phyloP scores from a whole-genome alignment of 2,888 invertebrate genomes.

The Julus scanicus region DNA sequence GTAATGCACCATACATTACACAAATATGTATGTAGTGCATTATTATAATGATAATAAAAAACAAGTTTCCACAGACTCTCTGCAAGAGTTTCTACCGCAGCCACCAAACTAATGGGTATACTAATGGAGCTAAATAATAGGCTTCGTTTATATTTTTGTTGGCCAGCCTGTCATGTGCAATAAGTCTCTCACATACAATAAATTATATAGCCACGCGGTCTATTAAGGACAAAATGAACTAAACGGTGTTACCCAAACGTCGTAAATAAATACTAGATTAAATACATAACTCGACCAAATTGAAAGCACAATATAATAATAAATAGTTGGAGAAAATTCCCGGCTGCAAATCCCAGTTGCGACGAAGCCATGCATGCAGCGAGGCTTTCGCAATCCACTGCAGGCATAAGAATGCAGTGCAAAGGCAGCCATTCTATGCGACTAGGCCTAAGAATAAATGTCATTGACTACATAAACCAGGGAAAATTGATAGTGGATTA shows the following conservation, averaged over 20 bases:
- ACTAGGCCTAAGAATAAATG: slow-evolving; percentile 31
- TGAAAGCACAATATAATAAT: slow-evolving; percentile 1
- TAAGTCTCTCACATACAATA: not conserved
- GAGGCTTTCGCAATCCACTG: not conserved
- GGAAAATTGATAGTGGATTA: slow-evolving; percentile 45
- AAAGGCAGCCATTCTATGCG: not conserved
- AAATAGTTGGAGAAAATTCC: slow-evolving; percentile 24
- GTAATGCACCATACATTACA: too few species aligned
- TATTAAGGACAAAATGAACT: slow-evolving; percentile 36
- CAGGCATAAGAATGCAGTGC: not conserved
- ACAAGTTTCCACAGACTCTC: not conserved
- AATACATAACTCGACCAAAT: slow-evolving; percentile 40
- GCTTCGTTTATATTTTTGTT: slow-evolving; percentile 1
- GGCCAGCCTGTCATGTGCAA: slow-evolving; percentile 13
- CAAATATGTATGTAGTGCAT: too few species aligned
- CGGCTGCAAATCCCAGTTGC: slow-evolving; percentile 23
- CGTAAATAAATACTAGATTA: slow-evolving; percentile 44
- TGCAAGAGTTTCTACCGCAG: not conserved
- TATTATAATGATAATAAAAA: too few species aligned
- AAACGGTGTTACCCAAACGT: not conserved
- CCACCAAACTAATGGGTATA: not conserved
- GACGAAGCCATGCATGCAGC: not conserved
- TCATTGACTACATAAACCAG: slow-evolving; percentile 47
- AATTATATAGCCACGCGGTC: slow-evolving; percentile 23
- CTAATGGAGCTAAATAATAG: not conserved